Base-by-base conservation (phyloP, 2,797 vertebrate genomes). In the Martes flavigula region DNA sequence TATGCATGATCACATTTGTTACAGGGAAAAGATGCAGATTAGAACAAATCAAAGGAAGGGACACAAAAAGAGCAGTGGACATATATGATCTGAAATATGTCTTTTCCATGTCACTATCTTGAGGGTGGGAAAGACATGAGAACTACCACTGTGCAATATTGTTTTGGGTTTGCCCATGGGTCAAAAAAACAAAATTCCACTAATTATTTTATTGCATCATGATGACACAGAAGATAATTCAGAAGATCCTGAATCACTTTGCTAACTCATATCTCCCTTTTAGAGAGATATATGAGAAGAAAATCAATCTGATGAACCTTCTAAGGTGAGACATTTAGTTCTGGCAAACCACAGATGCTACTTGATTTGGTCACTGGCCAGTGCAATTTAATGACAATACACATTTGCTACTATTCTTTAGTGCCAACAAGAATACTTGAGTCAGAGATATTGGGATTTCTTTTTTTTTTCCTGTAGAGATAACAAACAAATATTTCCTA, bases 221-320 rank as follows among this genome's bases (percentile, higher is more conserved):
- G 35, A 78, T 89, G 73, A 94, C 11, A 35, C 70, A 68, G 40
- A 96, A 85, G 27, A 51, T 73, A 87, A 83, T 46, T 88, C 72
- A 68, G 23, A 84, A 82, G 21, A 73, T 56, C 32, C 84, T 89
- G 46, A 93, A 81, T 96, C 51, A 78, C 9, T 82, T 18, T 58
- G 30, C 27, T 88, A 18, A 79, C 13, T 95, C 62, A 58, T 83
- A 86, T 87, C 97, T 85, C n/a, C 64, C 27, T 54, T 77, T 93
- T 93, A 58, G 70, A 93, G 87, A 9, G 2, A 87, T 43, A 93
- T 87, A 85, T 27, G 46, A 95, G 94, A 92, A 96, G 32, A 4
- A 92, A 96, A 92, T 97, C 95, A 97, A 97, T 96, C 43, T 82
- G 40, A 77, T 94, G 95, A 96, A 72, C 12, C 56, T 81, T 14